Evolutionary conservation across 2,888 invertebrate species (phyloP), one percentile per base, ranked within the genome.

Genomic region (Empis livida): DNA sequence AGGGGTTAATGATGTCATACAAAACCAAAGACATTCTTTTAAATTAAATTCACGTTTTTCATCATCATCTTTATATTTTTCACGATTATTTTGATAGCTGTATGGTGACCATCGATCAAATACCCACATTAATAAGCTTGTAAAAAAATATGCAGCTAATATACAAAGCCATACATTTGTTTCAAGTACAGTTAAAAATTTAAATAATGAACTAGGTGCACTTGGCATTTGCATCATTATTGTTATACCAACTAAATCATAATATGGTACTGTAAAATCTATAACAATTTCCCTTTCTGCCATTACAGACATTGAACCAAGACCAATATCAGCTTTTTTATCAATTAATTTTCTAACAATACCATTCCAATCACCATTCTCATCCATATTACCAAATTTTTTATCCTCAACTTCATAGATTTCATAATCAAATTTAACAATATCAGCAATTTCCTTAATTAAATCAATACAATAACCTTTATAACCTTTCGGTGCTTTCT

Each of bases 101-200:
- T 94, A 96, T 0, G 97, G 97, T 59, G 93, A 94, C 84, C 91
- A 93, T 52, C 88, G 86, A 68, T 97, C 96, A 65, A 97, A 97
- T 3, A 94, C 74, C 88, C 93, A 96, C 83, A 97, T 88, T 1
- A 97, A 73, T 46, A 94, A 80, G 63, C 89, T 87, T 45, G 95
- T 95, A 68, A 94, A 90, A 68, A 94, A 88, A 67, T 95, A 95
- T 0, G 94, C 93, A 1, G 85, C 93, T 53, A 94, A 73, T 62
- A 97, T 96, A 58, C 94, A 95, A 27, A 92, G 76, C 97, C 97
- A 97, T 10, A 97, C 97, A 57, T 92, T 90, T 57, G 87, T 87
- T 68, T 97, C 96, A 57, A 97, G 71, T 20, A 96, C 96, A 3
- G 93, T 94, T 55, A 97, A 76, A 68, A 97, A 97, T 73, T 95